A percentile compares a stretch with the other conserved stretches of the same genome.
Evolutionary conservation across 2,888 invertebrate genomes (phyloP).

Genomic region (Vesta saturnalis): DNA sequence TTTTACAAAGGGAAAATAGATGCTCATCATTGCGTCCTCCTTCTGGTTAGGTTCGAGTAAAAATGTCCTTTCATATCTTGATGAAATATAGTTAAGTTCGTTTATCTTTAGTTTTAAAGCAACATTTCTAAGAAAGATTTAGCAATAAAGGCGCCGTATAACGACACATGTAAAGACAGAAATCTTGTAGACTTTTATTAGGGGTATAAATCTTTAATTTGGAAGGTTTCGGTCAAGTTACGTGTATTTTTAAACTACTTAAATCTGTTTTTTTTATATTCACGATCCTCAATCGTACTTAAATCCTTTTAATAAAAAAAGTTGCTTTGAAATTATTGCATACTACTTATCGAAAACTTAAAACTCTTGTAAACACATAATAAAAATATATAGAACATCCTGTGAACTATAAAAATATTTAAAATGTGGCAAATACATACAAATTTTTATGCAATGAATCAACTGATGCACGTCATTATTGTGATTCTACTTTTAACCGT

Average conservation of each 20-base stretch:
- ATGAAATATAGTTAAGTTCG: conserved; percentile 11
- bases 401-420: too few species aligned
- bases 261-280: neutral
- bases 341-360: too few species aligned
- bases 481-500: too few species aligned
- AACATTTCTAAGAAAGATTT: conserved; percentile 3
- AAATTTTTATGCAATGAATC: too few species aligned
- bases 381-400: too few species aligned
- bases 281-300: too few species aligned
- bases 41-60: neutral
- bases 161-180: conserved; percentile 3
- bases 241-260: neutral
- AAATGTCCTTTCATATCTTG: conserved; percentile 21
- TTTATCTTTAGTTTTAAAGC: conserved; percentile 18
- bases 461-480: too few species aligned
- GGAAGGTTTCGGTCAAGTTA: neutral
- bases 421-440: too few species aligned
- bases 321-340: too few species aligned
- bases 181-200: neutral
- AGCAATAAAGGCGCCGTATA: conserved; percentile 11
- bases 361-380: too few species aligned
- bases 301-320: too few species aligned
- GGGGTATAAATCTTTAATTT: neutral
- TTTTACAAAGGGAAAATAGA: conserved; percentile 36
- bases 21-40: conserved; percentile 27